Base-by-base conservation (phyloP, 2,113 vertebrate genomes). In the Bufo gargarizans region DNA sequence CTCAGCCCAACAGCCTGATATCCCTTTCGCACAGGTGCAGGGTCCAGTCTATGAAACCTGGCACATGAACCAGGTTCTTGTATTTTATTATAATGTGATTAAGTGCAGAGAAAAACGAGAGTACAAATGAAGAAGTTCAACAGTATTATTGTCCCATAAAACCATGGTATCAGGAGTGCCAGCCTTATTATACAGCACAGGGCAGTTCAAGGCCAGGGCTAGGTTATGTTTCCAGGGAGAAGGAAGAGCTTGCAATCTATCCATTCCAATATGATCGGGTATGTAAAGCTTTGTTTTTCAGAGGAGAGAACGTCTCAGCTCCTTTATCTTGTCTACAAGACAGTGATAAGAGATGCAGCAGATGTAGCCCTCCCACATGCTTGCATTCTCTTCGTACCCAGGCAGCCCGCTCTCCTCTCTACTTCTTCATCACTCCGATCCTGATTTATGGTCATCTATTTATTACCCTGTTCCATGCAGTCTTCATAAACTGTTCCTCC, bases 301-400 rank as follows among this genome's bases (percentile, higher is more conserved):
- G 45, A 82, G 22, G 61, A 43, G 22, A 55, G 22, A 55, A 1
- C 13, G 2, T 45, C 53, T 69, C 4, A 50, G 71, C 71, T 72
- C 17, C 55, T 69, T 33, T 65, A 65, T 78, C 76, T 65, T 53
- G 43, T 80, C 58, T 69, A 67, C 22, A 86, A 80, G 77, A 80
- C 16, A 45, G 77, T 67, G 59, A 88, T 84, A 84, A 84, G 74
- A 69, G 58, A 88, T 88, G 47, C 22, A 84, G 81, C 81, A 88
- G 81, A 84, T 84, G 82, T 11, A 78, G 50, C 22, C 56, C 87
- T 78, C 87, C 72, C 82, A 84, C 87, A 77, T 71, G 65, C 58
- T 58, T 55, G 45, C 77, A 77, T 81, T 69, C 59, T 47, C 59
- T 83, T 61, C 58, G 45, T 78, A 67, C 71, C n/a, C 43, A 83